Evolutionary conservation across 2,113 vertebrate species (phyloP).

Genomic region (Crocuta crocuta): DNA sequence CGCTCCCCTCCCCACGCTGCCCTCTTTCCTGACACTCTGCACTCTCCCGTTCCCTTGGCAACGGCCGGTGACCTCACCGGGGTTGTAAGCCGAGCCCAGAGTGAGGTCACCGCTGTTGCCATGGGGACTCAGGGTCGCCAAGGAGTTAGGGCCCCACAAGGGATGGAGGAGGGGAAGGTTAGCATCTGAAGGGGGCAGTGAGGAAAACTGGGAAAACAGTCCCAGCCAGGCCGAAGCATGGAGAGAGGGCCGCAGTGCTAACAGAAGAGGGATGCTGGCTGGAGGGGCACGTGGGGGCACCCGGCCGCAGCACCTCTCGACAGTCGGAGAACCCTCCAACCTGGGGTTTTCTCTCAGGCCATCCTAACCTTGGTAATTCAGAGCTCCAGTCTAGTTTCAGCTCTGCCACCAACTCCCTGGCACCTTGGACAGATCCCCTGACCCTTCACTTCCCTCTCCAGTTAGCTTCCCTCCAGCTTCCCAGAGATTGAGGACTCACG

Average conservation of each 20-base stretch:
- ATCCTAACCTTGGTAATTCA: not conserved
- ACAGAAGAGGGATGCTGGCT: not conserved
- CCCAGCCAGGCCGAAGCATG: not conserved
- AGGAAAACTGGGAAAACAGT: not conserved
- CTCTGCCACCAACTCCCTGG: not conserved
- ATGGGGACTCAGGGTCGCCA: slow-evolving; percentile 70
- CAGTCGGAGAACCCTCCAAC: not conserved
- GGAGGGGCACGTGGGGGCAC: not conserved
- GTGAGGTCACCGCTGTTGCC: slow-evolving; percentile 80
- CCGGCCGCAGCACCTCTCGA: not conserved
- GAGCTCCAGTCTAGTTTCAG: not conserved
- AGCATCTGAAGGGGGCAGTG: not conserved
- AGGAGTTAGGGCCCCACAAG: slow-evolving; percentile 46
- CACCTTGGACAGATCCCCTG: slow-evolving; percentile 60
- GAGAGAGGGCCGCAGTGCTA: not conserved
- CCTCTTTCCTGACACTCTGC: not conserved
- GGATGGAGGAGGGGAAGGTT: not conserved
- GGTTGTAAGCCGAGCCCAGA: slow-evolving; percentile 67
- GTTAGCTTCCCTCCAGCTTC: not conserved
- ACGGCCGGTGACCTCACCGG: slow-evolving; percentile 75
- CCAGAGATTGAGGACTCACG: not conserved
- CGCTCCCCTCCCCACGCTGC: not conserved
- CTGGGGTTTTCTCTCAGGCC: not conserved
- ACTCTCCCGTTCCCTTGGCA: slow-evolving; percentile 73
- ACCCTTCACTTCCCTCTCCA: not conserved